phyloP scores from a whole-genome alignment of 2,113 vertebrate genomes.

The Tauraco erythrolophus region DNA sequence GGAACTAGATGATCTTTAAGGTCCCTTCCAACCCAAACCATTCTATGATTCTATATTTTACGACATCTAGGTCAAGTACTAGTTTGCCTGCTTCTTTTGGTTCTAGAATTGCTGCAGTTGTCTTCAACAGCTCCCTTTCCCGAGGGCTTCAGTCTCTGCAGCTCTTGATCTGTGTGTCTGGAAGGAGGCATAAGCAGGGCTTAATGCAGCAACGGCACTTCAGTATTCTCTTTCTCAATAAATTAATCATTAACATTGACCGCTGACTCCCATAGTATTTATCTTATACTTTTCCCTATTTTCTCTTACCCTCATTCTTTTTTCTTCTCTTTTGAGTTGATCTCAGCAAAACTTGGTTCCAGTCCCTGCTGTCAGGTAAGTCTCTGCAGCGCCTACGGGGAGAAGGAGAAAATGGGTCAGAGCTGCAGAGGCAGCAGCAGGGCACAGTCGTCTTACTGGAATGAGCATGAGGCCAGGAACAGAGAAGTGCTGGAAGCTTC shows the following conservation, averaged over 20 bases:
- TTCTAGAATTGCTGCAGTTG: neutral
- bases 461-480: neutral
- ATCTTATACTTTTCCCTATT: neutral
- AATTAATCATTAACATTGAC: neutral
- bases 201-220: neutral
- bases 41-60: no score
- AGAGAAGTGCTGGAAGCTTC: constrained; percentile 23
- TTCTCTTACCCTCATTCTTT: neutral
- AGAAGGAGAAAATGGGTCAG: neutral
- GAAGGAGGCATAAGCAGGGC: neutral
- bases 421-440: neutral
- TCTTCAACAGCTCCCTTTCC: neutral
- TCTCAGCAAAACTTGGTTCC: neutral
- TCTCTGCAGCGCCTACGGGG: neutral
- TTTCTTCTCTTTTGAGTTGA: neutral
- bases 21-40: no score
- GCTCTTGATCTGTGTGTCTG: neutral
- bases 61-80: neutral
- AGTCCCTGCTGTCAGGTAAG: rapidly evolving
- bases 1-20: no score
- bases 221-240: neutral
- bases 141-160: rapidly evolving
- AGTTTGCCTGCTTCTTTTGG: neutral
- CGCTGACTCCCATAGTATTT: neutral
- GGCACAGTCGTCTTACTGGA: neutral